Evolutionary conservation across 2,888 invertebrate genomes (phyloP), one percentile per base, ranked within the genome.

Genomic region (Anarsia innoxiella): DNA sequence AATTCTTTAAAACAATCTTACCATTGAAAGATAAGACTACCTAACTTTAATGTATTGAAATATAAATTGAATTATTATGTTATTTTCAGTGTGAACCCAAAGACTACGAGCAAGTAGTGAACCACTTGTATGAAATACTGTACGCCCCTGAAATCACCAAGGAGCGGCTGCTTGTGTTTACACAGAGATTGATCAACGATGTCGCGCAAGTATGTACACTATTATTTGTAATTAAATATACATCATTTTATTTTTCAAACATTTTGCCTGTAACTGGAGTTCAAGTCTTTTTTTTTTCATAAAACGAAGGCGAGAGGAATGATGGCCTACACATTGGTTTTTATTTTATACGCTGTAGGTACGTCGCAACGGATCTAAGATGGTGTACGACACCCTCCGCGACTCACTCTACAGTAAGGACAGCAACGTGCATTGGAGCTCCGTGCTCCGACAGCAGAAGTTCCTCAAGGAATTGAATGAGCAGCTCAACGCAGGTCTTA

Each of bases 101-200:
- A 34, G 94, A 94, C 60, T 94, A 93, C 60, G 85, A 86, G 10
- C 86, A 87, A 44, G 92, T 94, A 0, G 88, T 96, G 8, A 83
- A 89, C 35, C 95, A 94, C 89, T 68, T 95, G 35, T 87, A 89
- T 46, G 93, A 95, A 53, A 79, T 96, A 15, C 61, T 96, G 16
- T 92, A 89, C 56, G 71, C 89, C 4, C 89, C 92, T 0, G 87
- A 90, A 47, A 88, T 95, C 49, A 90, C 89, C 0, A 86, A 88
- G 9, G 93, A 94, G 34, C 82, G 95, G 44, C 67, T 95, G 30
- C 88, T 91, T 53, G 90, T 94, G 14, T 90, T 93, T 46, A 92
- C 93, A 0, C 90, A 90, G 44, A 93, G 95, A 68, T 88, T 96
- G 77, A 87, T 91, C 31, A 95, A 94, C 51, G 92, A 94, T 44